phyloP scores from a whole-genome alignment of 64 coral and sea anemone species.

The Montipora sp. region DNA sequence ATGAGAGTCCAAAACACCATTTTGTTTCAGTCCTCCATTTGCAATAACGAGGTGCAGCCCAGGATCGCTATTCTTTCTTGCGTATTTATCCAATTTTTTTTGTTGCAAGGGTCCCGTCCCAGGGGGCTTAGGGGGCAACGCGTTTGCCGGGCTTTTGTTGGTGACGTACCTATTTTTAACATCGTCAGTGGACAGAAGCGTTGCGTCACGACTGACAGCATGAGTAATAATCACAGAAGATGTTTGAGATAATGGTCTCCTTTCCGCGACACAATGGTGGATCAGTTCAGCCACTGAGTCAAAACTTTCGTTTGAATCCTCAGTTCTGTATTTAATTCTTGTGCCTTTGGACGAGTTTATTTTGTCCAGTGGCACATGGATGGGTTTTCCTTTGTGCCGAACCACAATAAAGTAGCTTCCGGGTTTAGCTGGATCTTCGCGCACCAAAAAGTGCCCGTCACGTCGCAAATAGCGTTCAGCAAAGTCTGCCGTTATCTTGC shows the following conservation, averaged over 20 bases:
- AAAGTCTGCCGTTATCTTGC: slow-evolving; percentile 86
- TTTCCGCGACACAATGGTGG: slow-evolving; percentile 67
- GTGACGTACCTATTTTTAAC: slow-evolving; percentile 44
- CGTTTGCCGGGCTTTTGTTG: slow-evolving; percentile 12
- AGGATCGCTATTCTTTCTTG: slow-evolving; percentile 34
- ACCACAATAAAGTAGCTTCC: slow-evolving; percentile 83
- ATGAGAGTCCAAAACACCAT: not conserved
- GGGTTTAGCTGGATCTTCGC: slow-evolving; percentile 88
- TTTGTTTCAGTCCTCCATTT: not conserved
- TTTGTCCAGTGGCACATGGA: slow-evolving; percentile 72
- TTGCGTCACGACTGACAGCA: slow-evolving; percentile 80
- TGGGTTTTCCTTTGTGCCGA: slow-evolving; percentile 55
- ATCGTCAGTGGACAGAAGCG: slow-evolving; percentile 75
- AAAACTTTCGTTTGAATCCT: slow-evolving; percentile 75
- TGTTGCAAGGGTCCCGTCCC: slow-evolving; percentile 29
- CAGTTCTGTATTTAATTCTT: slow-evolving; percentile 87
- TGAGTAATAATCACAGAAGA: slow-evolving; percentile 71
- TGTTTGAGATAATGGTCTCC: slow-evolving; percentile 62
- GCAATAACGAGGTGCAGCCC: slow-evolving; percentile 16
- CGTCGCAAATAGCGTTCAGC: slow-evolving; percentile 77
- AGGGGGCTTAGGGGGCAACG: not conserved
- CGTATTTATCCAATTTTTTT: slow-evolving; percentile 10
- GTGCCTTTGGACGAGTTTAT: slow-evolving; percentile 78
- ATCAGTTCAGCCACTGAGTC: slow-evolving; percentile 82
- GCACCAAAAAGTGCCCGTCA: slow-evolving; percentile 90